phyloP scores from a whole-genome alignment of 1,140 invertebrate species.

The Chironomus striatipennis region DNA sequence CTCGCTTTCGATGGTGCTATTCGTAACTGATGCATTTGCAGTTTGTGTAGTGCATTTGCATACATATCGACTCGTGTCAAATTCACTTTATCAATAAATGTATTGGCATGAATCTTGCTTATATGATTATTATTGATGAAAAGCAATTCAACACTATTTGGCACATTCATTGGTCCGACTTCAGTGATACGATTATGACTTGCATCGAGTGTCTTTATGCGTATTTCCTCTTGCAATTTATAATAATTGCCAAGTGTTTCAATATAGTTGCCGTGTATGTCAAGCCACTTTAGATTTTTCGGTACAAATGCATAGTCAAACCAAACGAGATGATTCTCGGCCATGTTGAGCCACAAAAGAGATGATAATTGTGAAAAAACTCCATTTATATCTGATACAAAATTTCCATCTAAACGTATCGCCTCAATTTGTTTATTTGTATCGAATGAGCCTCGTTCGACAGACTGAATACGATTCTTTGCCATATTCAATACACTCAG shows the following conservation, averaged over 20 bases:
- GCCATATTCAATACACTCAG: constrained; percentile 79
- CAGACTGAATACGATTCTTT: constrained; percentile 75
- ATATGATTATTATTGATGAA: constrained; percentile 87
- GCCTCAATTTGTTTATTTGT: constrained; percentile 70
- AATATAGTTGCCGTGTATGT: constrained; percentile 81
- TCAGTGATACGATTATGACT: constrained; percentile 79
- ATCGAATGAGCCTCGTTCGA: constrained; percentile 73
- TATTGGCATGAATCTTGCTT: constrained; percentile 66
- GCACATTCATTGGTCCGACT: constrained; percentile 68
- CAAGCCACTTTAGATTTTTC: constrained; percentile 78
- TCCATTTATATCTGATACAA: constrained; percentile 76
- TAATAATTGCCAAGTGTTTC: constrained; percentile 79
- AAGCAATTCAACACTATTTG: constrained; percentile 79
- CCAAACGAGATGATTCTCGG: constrained; percentile 82
- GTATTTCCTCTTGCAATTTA: constrained; percentile 66
- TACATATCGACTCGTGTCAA: constrained; percentile 81
- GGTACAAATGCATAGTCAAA: constrained; percentile 86
- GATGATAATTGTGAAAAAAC: constrained; percentile 71
- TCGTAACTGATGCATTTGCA: constrained; percentile 71
- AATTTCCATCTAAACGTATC: constrained; percentile 77
- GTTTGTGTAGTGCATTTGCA: constrained; percentile 70
- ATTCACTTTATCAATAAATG: constrained; percentile 75
- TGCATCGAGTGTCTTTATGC: constrained; percentile 73
- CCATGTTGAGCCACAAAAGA: constrained; percentile 79
- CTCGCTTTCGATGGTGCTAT: constrained; percentile 59